Conservation (phyloP, 92 coral and sea anemone genomes). For the Umimayanthus chanpuru region DNA sequence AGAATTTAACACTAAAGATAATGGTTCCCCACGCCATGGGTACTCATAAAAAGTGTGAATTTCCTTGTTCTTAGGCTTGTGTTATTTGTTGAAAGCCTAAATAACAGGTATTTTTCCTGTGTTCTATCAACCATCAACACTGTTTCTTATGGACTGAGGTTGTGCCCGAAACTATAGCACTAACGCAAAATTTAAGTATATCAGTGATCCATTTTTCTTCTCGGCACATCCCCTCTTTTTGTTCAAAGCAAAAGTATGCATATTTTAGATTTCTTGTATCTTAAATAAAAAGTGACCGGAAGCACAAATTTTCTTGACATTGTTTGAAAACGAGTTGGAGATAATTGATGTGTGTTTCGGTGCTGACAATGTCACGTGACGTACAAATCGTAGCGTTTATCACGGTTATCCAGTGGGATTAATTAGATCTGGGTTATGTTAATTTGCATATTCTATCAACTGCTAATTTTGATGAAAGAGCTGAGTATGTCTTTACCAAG, state of each 20-base stretch:
- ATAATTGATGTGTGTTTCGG: not conserved
- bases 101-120: not conserved
- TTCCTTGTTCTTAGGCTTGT: not conserved
- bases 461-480: not conserved
- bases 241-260: conserved; percentile 34
- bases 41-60: conserved; percentile 26
- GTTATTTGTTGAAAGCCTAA: conserved; percentile 7
- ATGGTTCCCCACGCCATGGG: not conserved
- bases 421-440: conserved; percentile 12
- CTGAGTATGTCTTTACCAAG: not conserved
- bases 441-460: conserved; percentile 38
- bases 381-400: not conserved
- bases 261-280: conserved; percentile 17
- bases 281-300: not conserved
- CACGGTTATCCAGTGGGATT: not conserved
- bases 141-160: not conserved
- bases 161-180: not conserved
- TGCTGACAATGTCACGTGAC: conserved; percentile 28
- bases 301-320: not conserved
- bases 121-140: not conserved
- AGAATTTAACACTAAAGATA: conserved; percentile 18
- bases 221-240: not conserved
- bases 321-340: not conserved
- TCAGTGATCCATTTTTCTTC: not conserved
- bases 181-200: not conserved